phyloP scores from a whole-genome alignment of 2,888 invertebrate genomes.

The Rotaria socialis region DNA sequence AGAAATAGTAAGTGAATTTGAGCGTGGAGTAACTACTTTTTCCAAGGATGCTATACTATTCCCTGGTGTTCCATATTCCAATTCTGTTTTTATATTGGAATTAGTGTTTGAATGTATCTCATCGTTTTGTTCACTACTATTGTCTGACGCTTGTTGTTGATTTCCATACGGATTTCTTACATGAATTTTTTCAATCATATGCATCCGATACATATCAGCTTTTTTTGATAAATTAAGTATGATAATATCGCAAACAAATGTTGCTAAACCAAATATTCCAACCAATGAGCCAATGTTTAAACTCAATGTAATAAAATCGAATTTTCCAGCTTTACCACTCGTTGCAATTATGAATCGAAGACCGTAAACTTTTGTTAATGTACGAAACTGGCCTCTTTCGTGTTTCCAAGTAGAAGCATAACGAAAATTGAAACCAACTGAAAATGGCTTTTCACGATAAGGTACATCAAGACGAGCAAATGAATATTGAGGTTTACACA shows the following conservation, averaged over 20 bases:
- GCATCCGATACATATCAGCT: too few relatives aligned
- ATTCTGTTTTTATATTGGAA: too few relatives aligned
- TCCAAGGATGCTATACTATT: too few relatives aligned
- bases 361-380: constrained; percentile 61
- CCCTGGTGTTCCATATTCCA: too few relatives aligned
- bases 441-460: constrained; percentile 42
- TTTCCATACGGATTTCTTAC: too few relatives aligned
- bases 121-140: too few relatives aligned
- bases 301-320: constrained; percentile 60
- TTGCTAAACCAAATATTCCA: constrained; percentile 1
- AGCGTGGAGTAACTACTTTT: too few relatives aligned
- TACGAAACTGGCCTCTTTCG: constrained; percentile 57
- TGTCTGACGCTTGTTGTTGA: too few relatives aligned
- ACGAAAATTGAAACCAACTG: constrained; percentile 51
- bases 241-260: background rate
- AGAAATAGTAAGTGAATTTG: too few relatives aligned
- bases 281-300: constrained; percentile 60
- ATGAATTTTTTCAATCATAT: too few relatives aligned
- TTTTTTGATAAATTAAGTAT: background rate
- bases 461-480: constrained; percentile 60
- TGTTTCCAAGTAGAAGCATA: constrained; percentile 54
- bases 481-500: constrained; percentile 61
- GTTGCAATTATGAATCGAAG: constrained; percentile 61
- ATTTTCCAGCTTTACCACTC: constrained; percentile 61
- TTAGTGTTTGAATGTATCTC: too few relatives aligned